Evolutionary conservation across 2,888 invertebrate genomes (phyloP).

Genomic region (Ephialtes manifestator): DNA sequence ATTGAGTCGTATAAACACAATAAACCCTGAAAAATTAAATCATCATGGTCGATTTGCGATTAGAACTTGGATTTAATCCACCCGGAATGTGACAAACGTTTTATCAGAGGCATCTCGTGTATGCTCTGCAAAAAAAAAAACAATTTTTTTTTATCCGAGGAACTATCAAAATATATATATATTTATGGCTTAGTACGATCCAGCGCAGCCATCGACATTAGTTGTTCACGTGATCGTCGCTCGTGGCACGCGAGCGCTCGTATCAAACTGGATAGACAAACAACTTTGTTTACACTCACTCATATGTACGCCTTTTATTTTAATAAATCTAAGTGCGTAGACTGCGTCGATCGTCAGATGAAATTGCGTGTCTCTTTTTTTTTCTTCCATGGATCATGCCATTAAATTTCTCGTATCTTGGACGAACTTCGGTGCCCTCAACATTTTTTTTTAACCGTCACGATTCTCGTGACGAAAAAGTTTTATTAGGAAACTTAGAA

Average conservation of each 20-base stretch:
- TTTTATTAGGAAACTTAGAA: background rate
- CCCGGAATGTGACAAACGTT: background rate
- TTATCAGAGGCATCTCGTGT: background rate
- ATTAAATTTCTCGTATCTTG: background rate
- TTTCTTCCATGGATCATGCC: background rate
- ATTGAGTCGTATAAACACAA: background rate
- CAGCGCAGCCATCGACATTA: slow-evolving; percentile 4
- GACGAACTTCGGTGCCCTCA: background rate
- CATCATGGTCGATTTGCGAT: background rate
- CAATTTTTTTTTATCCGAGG: background rate
- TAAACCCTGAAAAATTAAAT: background rate
- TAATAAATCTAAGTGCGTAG: slow-evolving; percentile 12
- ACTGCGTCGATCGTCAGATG: background rate
- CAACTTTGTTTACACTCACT: slow-evolving; percentile 18
- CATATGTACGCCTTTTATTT: background rate
- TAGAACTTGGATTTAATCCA: background rate
- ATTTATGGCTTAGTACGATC: background rate
- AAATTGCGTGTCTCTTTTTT: background rate
- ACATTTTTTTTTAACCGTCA: background rate
- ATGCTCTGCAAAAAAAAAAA: background rate
- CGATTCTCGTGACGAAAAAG: background rate
- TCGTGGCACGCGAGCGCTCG: slow-evolving; percentile 4
- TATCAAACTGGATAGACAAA: slow-evolving; percentile 22
- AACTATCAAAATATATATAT: background rate
- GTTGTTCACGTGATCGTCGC: slow-evolving; percentile 20